Evolutionary conservation across 1,140 invertebrate genomes (phyloP).

Genomic region (Leptinotarsa texana): DNA sequence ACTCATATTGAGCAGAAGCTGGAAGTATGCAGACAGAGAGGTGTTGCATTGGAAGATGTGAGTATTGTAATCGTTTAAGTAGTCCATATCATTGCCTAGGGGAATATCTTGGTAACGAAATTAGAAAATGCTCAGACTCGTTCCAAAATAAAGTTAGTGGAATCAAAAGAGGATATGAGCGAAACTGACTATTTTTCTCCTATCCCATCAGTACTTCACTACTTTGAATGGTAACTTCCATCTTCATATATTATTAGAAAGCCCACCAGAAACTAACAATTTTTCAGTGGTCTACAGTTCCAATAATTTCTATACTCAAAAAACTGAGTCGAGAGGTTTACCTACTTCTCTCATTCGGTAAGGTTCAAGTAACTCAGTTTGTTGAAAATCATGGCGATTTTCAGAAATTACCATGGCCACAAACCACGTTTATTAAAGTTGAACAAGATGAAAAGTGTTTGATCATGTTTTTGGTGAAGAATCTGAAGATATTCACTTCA

Average conservation of each 20-base stretch:
- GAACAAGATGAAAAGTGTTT: no score
- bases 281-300: no score
- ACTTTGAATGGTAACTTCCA: neutral
- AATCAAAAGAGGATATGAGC: neutral
- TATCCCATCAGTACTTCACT: neutral
- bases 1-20: slow-evolving; percentile 78
- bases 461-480: no score
- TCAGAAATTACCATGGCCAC: no score
- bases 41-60: slow-evolving; percentile 81
- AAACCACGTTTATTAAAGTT: no score
- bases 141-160: neutral
- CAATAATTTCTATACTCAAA: no score
- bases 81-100: neutral
- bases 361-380: no score
- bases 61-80: slow-evolving; percentile 35
- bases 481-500: no score
- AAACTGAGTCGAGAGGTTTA: no score
- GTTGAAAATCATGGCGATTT: no score
- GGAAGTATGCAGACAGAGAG: slow-evolving; percentile 72
- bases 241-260: neutral
- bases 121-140: neutral
- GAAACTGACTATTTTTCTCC: neutral
- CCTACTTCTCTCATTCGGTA: no score
- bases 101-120: neutral
- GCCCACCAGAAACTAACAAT: neutral